Base-by-base conservation (phyloP, 1,140 invertebrate species). In the Bombus pascuorum region DNA sequence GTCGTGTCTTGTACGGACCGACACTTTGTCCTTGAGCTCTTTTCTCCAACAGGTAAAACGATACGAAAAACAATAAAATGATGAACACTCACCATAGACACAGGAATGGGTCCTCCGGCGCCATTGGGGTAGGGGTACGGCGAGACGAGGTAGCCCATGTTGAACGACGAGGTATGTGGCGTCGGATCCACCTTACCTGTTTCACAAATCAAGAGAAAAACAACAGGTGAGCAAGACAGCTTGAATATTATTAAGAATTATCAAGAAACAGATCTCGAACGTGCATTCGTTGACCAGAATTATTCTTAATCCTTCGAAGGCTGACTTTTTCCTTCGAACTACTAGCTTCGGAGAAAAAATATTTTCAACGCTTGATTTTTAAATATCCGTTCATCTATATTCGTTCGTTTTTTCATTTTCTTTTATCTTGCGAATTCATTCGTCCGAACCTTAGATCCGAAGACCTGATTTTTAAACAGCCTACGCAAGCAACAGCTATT, bases 111-210 rank as follows among this genome's bases (percentile, higher is more conserved):
- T 95, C 97, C 97, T 87, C 97, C 96, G 88, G 97, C 97, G 92
- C 98, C 98, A 94, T 98, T 98, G 92, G 97, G 96, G 95, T 98
- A 98, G 83, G 97, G 96, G 94, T 98, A 98, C 44, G 98, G 98
- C 79, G 97, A 97, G 93, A 98, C 97, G 92, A 98, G 96, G 96
- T 98, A 98, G 93, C 98, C 97, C 97, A 98, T 98, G 96, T 98
- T 98, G 96, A 98, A 98, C 78, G 97, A 96, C 87, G 97, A 96
- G 89, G 97, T 97, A 94, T 98, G 98, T 78, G 97, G 96, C 92
- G 97, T 96, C n/a, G 97, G 97, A 91, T 98, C 98, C 92, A 98
- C 96, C 96, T 98, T 98, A 95, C 97, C 98, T 98, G 96, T 90
- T 89, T 44, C 66, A 88, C 74, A 88, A 91, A 93, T 59, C 62